phyloP scores from a whole-genome alignment of 2,888 invertebrate genomes.

The Stenodera caucasica region DNA sequence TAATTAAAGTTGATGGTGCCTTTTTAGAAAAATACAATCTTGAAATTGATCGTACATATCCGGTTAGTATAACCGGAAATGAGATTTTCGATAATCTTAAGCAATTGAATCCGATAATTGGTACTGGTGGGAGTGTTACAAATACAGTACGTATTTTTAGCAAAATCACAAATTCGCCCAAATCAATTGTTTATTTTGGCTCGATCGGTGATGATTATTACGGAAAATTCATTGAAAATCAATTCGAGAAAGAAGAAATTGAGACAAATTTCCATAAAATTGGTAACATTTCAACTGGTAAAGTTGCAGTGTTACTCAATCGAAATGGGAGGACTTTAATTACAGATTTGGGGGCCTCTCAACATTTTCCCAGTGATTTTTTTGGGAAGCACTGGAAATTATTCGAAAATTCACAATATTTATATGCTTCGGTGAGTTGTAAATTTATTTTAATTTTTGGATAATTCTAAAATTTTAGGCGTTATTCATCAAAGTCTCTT shows the following conservation, averaged over 20 bases:
- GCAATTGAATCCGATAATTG: conserved; percentile 17
- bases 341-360: conserved; percentile 40
- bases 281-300: conserved; percentile 29
- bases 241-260: conserved; percentile 29
- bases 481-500: conserved; percentile 38
- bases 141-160: conserved; percentile 36
- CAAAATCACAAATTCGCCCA: conserved; percentile 21
- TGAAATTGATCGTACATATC: conserved; percentile 31
- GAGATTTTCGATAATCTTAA: conserved; percentile 31
- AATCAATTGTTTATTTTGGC: conserved; percentile 32
- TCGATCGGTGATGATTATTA: conserved; percentile 34
- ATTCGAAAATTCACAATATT: conserved; percentile 19
- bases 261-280: conserved; percentile 27
- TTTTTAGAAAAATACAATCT: conserved; percentile 36
- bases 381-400: conserved; percentile 11
- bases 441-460: too few species aligned
- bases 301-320: conserved; percentile 36
- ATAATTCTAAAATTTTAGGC: too few species aligned
- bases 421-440: conserved; percentile 38
- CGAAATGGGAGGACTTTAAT: conserved; percentile 36
- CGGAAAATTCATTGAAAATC: conserved; percentile 29
- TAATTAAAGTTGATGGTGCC: conserved; percentile 29
- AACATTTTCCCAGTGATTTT: conserved; percentile 23
- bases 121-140: conserved; percentile 38
- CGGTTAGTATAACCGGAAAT: conserved; percentile 14